Conservation (phyloP, 2,888 invertebrate species). For the Baccha elongata region DNA sequence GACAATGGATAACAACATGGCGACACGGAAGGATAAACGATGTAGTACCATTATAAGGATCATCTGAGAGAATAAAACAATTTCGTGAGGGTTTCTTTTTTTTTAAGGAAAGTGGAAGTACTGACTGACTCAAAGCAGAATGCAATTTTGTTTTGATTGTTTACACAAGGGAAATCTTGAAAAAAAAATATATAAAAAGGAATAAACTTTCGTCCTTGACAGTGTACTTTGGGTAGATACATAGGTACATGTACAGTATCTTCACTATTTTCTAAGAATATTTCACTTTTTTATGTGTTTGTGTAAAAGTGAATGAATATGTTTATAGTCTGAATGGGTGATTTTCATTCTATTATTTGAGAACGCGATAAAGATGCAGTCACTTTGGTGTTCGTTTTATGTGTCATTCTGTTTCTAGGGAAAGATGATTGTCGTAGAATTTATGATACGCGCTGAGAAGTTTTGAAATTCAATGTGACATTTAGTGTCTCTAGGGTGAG, state of each 20-base stretch:
- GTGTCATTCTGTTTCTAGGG: conserved; percentile 11
- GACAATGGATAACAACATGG: neutral
- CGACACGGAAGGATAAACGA: conserved; percentile 2
- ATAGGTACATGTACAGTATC: neutral
- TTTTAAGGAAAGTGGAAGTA: neutral
- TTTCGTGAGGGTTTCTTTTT: conserved; percentile 11
- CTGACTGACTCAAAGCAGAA: neutral
- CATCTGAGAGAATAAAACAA: conserved; percentile 44
- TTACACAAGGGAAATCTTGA: conserved; percentile 7
- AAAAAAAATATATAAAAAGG: neutral
- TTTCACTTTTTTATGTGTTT: too few species aligned
- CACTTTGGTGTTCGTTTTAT: conserved; percentile 25
- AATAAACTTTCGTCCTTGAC: neutral
- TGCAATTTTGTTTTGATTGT: conserved; percentile 16
- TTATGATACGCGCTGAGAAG: conserved; percentile 21
- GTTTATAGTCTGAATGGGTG: conserved; percentile 1
- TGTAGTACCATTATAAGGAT: conserved; percentile 34
- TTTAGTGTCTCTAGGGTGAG: conserved; percentile 1
- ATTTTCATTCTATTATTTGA: conserved; percentile 1
- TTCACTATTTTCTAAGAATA: too few species aligned
- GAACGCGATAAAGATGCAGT: conserved; percentile 19
- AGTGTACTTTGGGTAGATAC: neutral
- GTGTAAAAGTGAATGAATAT: conserved; percentile 16
- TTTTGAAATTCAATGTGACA: conserved; percentile 36
- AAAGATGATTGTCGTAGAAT: conserved; percentile 30